phyloP scores from a whole-genome alignment of 2,797 vertebrate genomes.

The Halcyon chelicuti region DNA sequence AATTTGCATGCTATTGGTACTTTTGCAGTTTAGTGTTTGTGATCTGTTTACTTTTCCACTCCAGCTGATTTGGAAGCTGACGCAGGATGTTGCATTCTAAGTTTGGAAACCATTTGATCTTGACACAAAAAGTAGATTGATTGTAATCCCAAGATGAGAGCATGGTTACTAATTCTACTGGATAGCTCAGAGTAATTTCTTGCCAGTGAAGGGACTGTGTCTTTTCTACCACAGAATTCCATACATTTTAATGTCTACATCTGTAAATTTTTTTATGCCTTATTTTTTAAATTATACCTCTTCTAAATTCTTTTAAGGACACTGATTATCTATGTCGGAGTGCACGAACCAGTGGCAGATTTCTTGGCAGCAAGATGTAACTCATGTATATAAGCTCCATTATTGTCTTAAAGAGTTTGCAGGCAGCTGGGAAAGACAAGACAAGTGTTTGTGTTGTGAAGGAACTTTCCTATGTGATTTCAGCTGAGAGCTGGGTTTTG shows the following conservation, averaged over 20 bases:
- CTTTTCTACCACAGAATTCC: neutral
- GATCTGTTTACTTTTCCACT: conserved; percentile 16
- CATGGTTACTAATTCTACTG: neutral
- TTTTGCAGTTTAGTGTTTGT: conserved; percentile 9
- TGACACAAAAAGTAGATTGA: neutral
- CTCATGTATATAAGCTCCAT: neutral
- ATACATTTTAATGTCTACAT: neutral
- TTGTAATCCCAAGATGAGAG: neutral
- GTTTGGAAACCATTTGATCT: conserved; percentile 35
- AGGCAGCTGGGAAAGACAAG: neutral
- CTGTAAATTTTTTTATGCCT: neutral
- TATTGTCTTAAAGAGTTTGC: neutral
- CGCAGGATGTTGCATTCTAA: neutral
- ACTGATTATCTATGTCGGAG: neutral
- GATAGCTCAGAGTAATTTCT: neutral
- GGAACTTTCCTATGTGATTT: neutral
- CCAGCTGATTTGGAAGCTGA: conserved; percentile 28
- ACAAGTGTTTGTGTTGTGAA: neutral
- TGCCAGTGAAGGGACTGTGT: neutral
- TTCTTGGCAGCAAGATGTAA: neutral
- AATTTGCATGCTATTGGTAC: conserved; percentile 8
- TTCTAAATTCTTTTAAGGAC: conserved; percentile 11
- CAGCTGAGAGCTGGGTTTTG: conserved; percentile 21
- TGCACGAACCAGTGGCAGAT: neutral
- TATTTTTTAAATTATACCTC: neutral